Evolutionary conservation across 1,140 invertebrate species (phyloP).

Genomic region (Drosophila teissieri): DNA sequence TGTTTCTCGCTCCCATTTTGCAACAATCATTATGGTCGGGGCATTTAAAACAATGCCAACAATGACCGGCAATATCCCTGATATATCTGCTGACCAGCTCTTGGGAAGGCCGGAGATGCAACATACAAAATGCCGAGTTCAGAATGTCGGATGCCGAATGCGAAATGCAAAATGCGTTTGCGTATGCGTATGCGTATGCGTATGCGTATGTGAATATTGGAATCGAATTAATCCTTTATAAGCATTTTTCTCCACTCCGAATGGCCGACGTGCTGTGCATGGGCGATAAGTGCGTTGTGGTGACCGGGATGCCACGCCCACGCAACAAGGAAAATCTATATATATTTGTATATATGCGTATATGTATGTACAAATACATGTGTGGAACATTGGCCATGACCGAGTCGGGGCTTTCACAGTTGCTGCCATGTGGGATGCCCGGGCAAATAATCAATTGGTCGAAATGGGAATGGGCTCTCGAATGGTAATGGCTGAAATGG

Average conservation of each 20-base stretch:
- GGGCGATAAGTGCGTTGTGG: constrained; percentile 70
- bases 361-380: background rate
- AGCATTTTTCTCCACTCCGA: constrained; percentile 78
- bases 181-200: constrained; percentile 42
- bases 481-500: constrained; percentile 25
- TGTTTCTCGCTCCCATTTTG: constrained; percentile 28
- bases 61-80: constrained; percentile 51
- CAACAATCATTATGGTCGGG: constrained; percentile 48
- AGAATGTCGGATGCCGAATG: constrained; percentile 14
- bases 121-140: constrained; percentile 3
- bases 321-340: background rate
- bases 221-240: constrained; percentile 83
- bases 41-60: constrained; percentile 55
- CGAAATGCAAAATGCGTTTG: constrained; percentile 11
- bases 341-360: too few species aligned
- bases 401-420: constrained; percentile 49
- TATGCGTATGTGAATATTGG: constrained; percentile 65
- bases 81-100: constrained; percentile 36
- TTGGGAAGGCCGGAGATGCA: constrained; percentile 22
- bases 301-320: constrained; percentile 56
- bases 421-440: constrained; percentile 36
- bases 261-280: constrained; percentile 69
- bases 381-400: constrained; percentile 63
- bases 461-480: constrained; percentile 27
- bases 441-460: constrained; percentile 74